A percentile compares a stretch with the other conserved stretches of the same genome.
Evolutionary conservation across 2,113 vertebrate genomes (phyloP).

Genomic region (Tympanuchus pallidicinctus): DNA sequence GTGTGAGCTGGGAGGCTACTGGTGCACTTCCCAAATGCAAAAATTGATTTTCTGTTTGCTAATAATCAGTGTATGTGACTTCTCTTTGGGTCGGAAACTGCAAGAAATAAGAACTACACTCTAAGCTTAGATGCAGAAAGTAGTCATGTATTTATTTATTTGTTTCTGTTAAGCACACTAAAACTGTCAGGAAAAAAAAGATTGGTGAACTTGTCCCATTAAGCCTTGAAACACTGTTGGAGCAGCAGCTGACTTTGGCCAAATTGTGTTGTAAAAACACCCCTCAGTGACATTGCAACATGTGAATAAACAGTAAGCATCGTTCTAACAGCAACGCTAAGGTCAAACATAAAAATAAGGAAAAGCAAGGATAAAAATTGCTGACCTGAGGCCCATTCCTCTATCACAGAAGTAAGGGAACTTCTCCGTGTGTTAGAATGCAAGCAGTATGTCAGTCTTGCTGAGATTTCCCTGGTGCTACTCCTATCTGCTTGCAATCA

Average conservation of each 20-base stretch:
- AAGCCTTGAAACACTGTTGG: constrained; percentile 10
- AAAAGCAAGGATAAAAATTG: constrained; percentile 40
- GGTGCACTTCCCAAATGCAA: background rate
- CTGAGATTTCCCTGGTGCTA: background rate
- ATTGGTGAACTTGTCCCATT: background rate
- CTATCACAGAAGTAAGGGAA: background rate
- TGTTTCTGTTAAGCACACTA: background rate
- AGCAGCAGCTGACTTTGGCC: constrained; percentile 34
- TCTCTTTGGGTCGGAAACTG: background rate
- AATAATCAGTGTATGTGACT: background rate
- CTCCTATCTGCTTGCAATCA: background rate
- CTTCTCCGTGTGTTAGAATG: background rate
- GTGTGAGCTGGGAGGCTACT: background rate
- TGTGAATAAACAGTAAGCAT: constrained; percentile 45
- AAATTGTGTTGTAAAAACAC: constrained; percentile 43
- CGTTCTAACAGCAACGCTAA: background rate
- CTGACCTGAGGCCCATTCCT: background rate
- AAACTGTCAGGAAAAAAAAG: background rate
- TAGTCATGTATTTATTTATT: background rate
- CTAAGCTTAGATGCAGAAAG: background rate
- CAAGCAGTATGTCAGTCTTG: background rate
- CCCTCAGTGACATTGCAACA: background rate
- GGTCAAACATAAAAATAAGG: constrained; percentile 45
- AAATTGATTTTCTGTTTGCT: background rate
- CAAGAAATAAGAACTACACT: background rate